phyloP scores from a whole-genome alignment of 2,797 vertebrate species.

The Rhynchonycteris naso region DNA sequence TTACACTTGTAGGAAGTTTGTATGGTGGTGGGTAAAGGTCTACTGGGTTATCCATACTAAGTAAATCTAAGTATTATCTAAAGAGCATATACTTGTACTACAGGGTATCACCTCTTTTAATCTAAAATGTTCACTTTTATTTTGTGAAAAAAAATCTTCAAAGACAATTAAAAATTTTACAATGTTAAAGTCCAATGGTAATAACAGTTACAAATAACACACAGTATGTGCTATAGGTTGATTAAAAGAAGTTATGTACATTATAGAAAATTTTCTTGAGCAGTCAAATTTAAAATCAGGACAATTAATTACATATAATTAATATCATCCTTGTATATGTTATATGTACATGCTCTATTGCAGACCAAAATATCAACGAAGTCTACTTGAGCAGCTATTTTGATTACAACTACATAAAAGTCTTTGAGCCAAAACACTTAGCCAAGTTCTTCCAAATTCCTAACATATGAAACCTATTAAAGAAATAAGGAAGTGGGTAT shows the following conservation, averaged over 20 bases:
- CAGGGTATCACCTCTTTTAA: neutral
- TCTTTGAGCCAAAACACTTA: neutral
- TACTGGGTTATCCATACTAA: neutral
- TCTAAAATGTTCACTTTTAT: neutral
- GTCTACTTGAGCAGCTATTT: too few relatives aligned
- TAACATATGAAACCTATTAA: neutral
- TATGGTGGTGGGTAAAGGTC: fast-evolving
- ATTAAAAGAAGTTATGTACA: neutral
- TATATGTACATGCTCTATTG: neutral
- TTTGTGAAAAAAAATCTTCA: neutral
- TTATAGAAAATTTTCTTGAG: neutral
- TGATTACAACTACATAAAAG: neutral
- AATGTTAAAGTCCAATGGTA: neutral
- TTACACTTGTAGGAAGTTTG: neutral
- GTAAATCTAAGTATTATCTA: neutral
- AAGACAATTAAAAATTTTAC: neutral
- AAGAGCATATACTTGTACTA: neutral
- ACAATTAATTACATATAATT: neutral
- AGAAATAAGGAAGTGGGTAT: neutral
- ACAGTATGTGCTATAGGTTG: neutral
- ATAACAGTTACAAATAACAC: neutral
- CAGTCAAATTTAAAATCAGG: neutral
- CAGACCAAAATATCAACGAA: neutral
- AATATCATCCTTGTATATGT: neutral
- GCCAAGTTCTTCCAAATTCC: neutral